Conservation (phyloP, 2,888 invertebrate genomes). For the Drosophila neotestacea region DNA sequence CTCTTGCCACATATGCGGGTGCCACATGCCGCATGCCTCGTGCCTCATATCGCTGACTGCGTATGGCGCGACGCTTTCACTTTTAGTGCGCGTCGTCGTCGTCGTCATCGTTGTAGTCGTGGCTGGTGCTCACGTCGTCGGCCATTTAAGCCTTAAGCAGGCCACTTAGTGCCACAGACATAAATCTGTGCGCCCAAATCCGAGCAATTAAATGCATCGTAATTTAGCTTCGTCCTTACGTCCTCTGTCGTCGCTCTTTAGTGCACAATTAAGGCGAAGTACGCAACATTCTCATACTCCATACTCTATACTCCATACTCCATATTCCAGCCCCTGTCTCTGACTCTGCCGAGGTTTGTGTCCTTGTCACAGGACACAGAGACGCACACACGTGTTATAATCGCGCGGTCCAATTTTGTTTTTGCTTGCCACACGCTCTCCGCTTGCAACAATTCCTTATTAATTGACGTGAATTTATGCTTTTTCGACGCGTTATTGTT, state of each 20-base stretch:
- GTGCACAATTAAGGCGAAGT: constrained; percentile 77
- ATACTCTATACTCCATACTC: neutral
- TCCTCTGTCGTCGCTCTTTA: constrained; percentile 59
- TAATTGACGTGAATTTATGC: constrained; percentile 82
- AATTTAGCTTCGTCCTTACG: constrained; percentile 63
- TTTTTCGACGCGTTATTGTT: constrained; percentile 81
- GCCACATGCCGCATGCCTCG: constrained; percentile 50
- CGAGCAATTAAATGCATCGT: constrained; percentile 83
- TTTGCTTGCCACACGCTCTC: constrained; percentile 47
- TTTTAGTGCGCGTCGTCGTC: constrained; percentile 51
- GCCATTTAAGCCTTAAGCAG: constrained; percentile 82
- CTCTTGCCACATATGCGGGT: constrained; percentile 38
- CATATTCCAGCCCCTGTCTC: constrained; percentile 6
- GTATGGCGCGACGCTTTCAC: constrained; percentile 57
- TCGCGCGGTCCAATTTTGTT: constrained; percentile 58
- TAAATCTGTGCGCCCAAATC: constrained; percentile 83
- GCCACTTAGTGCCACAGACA: constrained; percentile 82
- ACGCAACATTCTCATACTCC: constrained; percentile 48
- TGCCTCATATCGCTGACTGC: constrained; percentile 52
- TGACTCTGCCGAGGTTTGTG: constrained; percentile 5
- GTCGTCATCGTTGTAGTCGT: constrained; percentile 15
- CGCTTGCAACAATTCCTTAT: constrained; percentile 75
- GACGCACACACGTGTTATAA: constrained; percentile 60
- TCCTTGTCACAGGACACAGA: constrained; percentile 18
- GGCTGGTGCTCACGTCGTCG: constrained; percentile 63